Percentiles rank a stretch among this genome's conserved stretches.
Evolutionary conservation across 2,888 invertebrate species (phyloP).

Genomic region (Chaetogeoica ovagalla): DNA sequence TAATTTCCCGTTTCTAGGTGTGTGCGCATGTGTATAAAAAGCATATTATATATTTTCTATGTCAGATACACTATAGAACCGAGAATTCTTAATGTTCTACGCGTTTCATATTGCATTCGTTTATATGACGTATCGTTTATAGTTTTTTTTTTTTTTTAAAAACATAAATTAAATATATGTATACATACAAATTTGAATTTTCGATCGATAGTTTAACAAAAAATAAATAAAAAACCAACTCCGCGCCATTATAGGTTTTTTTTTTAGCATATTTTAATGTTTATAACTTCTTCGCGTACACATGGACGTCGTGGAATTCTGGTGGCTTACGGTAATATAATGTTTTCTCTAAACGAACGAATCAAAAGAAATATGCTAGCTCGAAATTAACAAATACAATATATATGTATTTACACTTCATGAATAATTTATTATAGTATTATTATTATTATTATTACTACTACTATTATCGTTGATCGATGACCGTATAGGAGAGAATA

Average conservation of each 20-base stretch:
- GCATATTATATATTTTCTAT: no score
- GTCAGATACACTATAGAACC: no score
- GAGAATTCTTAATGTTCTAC: no score
- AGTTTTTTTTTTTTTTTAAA: no score
- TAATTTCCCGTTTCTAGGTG: no score
- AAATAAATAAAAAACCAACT: neutral
- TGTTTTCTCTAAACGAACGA: slow-evolving; percentile 17
- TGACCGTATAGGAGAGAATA: slow-evolving; percentile 7
- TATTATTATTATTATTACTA: neutral
- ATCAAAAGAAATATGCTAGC: slow-evolving; percentile 30
- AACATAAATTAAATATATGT: no score
- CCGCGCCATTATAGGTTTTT: neutral
- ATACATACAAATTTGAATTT: slow-evolving; percentile 15
- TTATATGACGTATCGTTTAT: no score
- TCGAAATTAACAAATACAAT: slow-evolving; percentile 39
- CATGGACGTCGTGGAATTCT: neutral
- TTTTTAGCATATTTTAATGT: neutral
- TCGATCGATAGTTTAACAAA: slow-evolving; percentile 1
- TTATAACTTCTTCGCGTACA: neutral
- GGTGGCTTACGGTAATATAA: slow-evolving; percentile 31
- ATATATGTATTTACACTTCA: slow-evolving; percentile 37
- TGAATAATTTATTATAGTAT: slow-evolving; percentile 44
- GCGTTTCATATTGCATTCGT: no score
- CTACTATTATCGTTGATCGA: slow-evolving; percentile 35
- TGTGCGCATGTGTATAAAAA: no score